Evolutionary conservation across 2,113 vertebrate species (phyloP).

Genomic region (Phoenicopterus ruber): DNA sequence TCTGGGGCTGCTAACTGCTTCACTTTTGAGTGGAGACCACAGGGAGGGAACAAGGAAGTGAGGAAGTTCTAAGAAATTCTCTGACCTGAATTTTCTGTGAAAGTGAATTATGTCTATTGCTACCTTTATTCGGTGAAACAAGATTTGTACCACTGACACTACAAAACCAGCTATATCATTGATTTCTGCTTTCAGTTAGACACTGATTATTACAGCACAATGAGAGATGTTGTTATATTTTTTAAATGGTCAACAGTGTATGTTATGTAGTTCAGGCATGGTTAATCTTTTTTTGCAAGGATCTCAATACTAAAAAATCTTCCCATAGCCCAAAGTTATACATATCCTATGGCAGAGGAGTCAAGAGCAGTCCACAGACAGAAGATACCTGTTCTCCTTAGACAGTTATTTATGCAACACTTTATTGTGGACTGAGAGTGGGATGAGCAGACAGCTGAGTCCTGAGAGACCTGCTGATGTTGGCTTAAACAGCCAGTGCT

Average conservation of each 20-base stretch:
- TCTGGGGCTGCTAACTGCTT: background rate
- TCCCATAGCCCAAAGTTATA: background rate
- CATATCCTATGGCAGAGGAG: background rate
- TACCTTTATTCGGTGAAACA: background rate
- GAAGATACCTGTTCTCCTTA: background rate
- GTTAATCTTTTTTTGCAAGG: background rate
- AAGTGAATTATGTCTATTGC: background rate
- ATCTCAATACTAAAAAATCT: background rate
- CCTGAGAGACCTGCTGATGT: slow-evolving; percentile 55
- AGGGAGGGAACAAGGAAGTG: background rate
- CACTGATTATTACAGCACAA: background rate
- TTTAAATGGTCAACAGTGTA: background rate
- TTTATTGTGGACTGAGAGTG: background rate
- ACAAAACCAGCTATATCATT: background rate
- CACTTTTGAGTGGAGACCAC: background rate
- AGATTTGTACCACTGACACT: background rate
- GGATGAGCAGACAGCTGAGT: slow-evolving; percentile 44
- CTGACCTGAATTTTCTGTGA: background rate
- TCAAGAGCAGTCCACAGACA: background rate
- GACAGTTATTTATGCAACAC: slow-evolving; percentile 24
- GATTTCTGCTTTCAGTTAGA: background rate
- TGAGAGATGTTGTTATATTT: background rate
- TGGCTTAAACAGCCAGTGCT: slow-evolving; percentile 21
- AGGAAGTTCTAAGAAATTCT: background rate
- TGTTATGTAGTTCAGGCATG: background rate